Conservation (phyloP, 2,797 vertebrate genomes). For the Hoplostethus mediterraneus region DNA sequence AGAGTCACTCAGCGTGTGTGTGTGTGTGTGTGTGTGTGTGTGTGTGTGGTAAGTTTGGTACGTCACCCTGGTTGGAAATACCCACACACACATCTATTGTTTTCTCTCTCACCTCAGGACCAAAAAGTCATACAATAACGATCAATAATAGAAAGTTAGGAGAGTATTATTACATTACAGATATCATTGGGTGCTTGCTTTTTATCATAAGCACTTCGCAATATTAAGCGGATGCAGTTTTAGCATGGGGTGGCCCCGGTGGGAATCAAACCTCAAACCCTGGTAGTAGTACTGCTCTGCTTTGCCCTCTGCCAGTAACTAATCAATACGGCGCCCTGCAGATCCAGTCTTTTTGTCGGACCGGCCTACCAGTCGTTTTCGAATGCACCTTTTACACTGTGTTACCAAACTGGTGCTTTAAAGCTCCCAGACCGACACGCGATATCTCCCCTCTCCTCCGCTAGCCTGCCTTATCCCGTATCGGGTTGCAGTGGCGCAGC, state of each 20-base stretch:
- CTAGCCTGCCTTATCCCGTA: slow-evolving; percentile 39
- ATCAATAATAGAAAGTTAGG: no score
- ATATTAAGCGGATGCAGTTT: slow-evolving; percentile 4
- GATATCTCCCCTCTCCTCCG: slow-evolving; percentile 44
- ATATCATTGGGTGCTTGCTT: not conserved
- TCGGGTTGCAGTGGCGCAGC: slow-evolving; percentile 53
- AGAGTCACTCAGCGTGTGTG: no score
- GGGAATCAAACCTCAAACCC: no score
- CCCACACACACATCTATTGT: no score
- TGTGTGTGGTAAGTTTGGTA: no score
- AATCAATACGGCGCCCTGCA: not conserved
- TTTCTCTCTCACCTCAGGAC: no score
- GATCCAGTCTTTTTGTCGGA: not conserved
- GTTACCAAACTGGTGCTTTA: slow-evolving; percentile 7
- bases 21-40: no score
- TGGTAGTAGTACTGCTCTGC: no score
- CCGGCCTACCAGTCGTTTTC: not conserved
- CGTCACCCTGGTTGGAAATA: no score
- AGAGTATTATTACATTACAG: not conserved
- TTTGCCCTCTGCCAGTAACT: not conserved
- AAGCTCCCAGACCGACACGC: slow-evolving; percentile 32
- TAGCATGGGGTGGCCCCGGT: no score
- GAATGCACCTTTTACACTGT: no score
- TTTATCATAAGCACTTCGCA: not conserved
- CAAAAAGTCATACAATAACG: no score